A percentile compares a stretch with the other conserved stretches of the same genome.
These are phyloP conservation scores for rabbit (Oryctolagus cuniculus) DNA, from an alignment of 2,113 vertebrate genomes.

Conservation along the genomic window mOryCun1.1 NC_091439.1:23857001-23857500, in stretches of 20 bases:
- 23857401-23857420: background rate
- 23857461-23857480: background rate
- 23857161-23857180: slow-evolving; percentile 11
- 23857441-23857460: background rate
- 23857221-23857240: background rate
- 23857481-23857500: background rate
- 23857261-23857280: background rate
- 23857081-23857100: too few species aligned
- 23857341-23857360: background rate
- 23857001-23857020: too few species aligned
- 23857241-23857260: background rate
- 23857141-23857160: background rate
- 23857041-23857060: too few species aligned
- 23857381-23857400: background rate
- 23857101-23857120: background rate
- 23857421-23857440: background rate
- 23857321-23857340: background rate
- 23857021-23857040: too few species aligned
- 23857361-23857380: background rate
- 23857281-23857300: background rate
- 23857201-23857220: background rate
- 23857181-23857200: background rate
- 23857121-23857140: background rate
- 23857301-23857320: background rate
- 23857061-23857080: too few species aligned